These are phyloP conservation scores for Blastobasis adustella DNA, from an alignment of 2,888 invertebrate species.

Conservation along the genomic window DNA sequence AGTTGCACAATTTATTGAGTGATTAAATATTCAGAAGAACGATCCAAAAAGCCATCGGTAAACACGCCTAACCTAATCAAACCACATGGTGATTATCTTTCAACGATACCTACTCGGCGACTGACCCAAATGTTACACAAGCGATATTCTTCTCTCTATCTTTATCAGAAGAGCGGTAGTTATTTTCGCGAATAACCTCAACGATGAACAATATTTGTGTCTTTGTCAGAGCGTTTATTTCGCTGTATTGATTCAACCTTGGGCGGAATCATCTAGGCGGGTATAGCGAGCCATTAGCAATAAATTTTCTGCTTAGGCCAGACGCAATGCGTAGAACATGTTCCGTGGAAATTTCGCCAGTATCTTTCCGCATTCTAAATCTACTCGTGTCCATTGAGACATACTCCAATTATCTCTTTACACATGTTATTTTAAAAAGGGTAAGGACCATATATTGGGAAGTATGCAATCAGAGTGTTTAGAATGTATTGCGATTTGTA, in stretches of 20 bases:
- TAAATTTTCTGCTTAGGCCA: conserved; percentile 13
- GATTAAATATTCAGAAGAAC: too few species aligned
- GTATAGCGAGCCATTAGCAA: conserved; percentile 17
- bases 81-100: too few species aligned
- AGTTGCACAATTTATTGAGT: too few species aligned
- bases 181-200: conserved; percentile 11
- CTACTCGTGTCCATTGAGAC: too few species aligned
- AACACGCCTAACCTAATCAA: too few species aligned
- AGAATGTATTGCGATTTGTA: too few species aligned
- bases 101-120: neutral
- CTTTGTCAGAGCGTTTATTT: conserved; percentile 21
- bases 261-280: conserved; percentile 22
- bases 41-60: too few species aligned
- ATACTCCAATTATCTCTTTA: too few species aligned
- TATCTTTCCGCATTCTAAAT: conserved; percentile 2
- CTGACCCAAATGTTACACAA: neutral
- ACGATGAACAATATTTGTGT: conserved; percentile 21
- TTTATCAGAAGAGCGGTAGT: neutral
- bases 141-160: neutral
- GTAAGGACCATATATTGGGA: too few species aligned
- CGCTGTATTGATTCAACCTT: conserved; percentile 47
- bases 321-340: neutral
- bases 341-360: conserved; percentile 5
- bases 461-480: too few species aligned
- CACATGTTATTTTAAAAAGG: too few species aligned